Evolutionary conservation across 1,140 invertebrate genomes (phyloP), one percentile per base, ranked within the genome.

Genomic region (Ephestia elutella): DNA sequence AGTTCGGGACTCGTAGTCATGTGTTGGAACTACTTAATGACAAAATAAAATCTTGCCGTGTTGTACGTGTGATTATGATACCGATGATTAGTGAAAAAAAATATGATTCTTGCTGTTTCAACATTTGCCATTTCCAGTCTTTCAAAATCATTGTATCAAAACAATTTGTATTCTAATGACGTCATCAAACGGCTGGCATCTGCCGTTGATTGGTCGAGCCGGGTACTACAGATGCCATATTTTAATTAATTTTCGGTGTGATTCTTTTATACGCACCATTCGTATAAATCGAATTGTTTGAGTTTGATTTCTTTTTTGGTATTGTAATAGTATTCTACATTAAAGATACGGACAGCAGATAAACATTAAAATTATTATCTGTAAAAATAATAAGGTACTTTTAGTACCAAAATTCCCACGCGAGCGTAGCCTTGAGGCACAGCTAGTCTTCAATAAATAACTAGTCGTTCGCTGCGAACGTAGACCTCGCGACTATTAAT

Each of bases 101-200:
- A n/a, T n/a, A n/a, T n/a, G 7, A 25, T 25, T 25, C 21, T 44
- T 44, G 15, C 38, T 44, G 15, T 5, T 35, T 17, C 38, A 15
- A 15, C 7, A 44, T 38, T 38, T 44, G 38, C 7, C 38, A 17
- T 44, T 15, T 44, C 38, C 38, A 44, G 38, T 5, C 13, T 15
- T 2, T 15, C 13, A 15, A 15, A 15, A 44, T 44, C 38, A 15
- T 15, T 44, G 38, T 44, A 15, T 5, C 38, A 44, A 44, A 44
- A 44, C 38, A 44, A 44, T 44, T 44, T 44, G 38, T 44, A 44
- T 44, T 44, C 38, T 44, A 44, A 44, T 44, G 38, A 44, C 38
- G 38, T 44, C 38, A 44, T 44, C 38, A 44, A 44, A 44, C 32
- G 38, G 38, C 38, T 44, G 7, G n/a, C 38, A 44, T 44, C 38